A percentile compares a stretch with the other conserved stretches of the same genome.
Evolutionary conservation across 2,113 vertebrate genomes (phyloP).

Genomic region (Lampris incognitus): DNA sequence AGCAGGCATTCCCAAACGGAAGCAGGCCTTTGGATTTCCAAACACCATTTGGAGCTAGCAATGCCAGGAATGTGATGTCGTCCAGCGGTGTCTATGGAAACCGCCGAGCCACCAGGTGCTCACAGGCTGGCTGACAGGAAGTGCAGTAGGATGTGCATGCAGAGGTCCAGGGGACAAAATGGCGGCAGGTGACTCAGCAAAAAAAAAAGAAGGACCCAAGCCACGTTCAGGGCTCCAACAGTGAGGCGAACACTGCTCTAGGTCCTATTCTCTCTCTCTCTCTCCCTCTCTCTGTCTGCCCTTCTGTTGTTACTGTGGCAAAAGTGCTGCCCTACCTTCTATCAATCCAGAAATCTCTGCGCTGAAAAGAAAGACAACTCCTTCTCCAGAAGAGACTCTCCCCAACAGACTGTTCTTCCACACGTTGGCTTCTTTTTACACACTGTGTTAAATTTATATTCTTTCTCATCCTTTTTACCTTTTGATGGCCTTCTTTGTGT

Average conservation of each 20-base stretch:
- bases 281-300: not conserved
- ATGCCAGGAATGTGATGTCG: slow-evolving; percentile 77
- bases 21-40: slow-evolving; percentile 68
- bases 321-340: slow-evolving; percentile 8
- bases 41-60: slow-evolving; percentile 64
- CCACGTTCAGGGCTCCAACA: not conserved
- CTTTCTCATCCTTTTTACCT: slow-evolving; percentile 81
- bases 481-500: slow-evolving; percentile 85
- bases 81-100: slow-evolving; percentile 59
- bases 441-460: slow-evolving; percentile 81
- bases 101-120: slow-evolving; percentile 56
- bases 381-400: slow-evolving; percentile 46
- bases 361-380: slow-evolving; percentile 52
- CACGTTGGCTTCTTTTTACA: slow-evolving; percentile 57
- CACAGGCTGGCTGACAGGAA: slow-evolving; percentile 58
- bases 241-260: not conserved
- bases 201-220: not conserved
- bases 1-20: slow-evolving; percentile 76
- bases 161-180: slow-evolving; percentile 62
- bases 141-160: slow-evolving; percentile 60
- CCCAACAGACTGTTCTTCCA: slow-evolving; percentile 18
- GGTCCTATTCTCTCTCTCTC: not conserved
- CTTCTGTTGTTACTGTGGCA: not conserved
- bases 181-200: slow-evolving; percentile 71
- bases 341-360: slow-evolving; percentile 40